These are phyloP conservation scores for Tetragonisca angustula DNA, from an alignment of 2,888 invertebrate species.

Conservation along the genomic window DNA sequence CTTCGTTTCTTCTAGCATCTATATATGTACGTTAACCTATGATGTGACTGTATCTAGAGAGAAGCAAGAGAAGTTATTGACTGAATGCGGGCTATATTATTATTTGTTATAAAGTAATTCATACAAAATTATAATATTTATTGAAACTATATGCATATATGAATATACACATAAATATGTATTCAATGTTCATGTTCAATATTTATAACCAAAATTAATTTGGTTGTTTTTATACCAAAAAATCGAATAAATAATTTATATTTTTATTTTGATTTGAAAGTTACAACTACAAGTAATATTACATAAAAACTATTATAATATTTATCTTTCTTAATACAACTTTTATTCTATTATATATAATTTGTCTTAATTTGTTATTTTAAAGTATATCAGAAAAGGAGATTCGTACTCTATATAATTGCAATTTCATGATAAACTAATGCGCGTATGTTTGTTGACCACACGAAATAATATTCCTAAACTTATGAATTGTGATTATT, in stretches of 20 bases:
- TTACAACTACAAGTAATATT: too few relatives aligned
- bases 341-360: background rate
- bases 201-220: background rate
- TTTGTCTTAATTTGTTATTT: conserved; percentile 1
- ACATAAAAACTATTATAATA: background rate
- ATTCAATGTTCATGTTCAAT: too few relatives aligned
- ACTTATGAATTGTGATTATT: background rate
- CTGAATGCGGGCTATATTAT: too few relatives aligned
- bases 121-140: too few relatives aligned
- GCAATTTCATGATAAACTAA: background rate
- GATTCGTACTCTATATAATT: background rate
- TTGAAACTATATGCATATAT: too few relatives aligned
- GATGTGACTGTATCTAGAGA: too few relatives aligned
- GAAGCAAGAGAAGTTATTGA: too few relatives aligned
- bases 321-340: background rate
- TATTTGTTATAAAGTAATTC: too few relatives aligned
- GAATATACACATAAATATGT: too few relatives aligned
- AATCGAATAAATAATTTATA: background rate
- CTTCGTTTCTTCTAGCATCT: too few relatives aligned
- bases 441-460: background rate
- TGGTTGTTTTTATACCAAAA: background rate
- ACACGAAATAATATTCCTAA: background rate
- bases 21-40: too few relatives aligned
- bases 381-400: background rate
- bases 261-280: background rate